Evolutionary conservation across 2,888 invertebrate species (phyloP), one percentile per base, ranked within the genome.

Genomic region (Cosmopolites sordidus): DNA sequence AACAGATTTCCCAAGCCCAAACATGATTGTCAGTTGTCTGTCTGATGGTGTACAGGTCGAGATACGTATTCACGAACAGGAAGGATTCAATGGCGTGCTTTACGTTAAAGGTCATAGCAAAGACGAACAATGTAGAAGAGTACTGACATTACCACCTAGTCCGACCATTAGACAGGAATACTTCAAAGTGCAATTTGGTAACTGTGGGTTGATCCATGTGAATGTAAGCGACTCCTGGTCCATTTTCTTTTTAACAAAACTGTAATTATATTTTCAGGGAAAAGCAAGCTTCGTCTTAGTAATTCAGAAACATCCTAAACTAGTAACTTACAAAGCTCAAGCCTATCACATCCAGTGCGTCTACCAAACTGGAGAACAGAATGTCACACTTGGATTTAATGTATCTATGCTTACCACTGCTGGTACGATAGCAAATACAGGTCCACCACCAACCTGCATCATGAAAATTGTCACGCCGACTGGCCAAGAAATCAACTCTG

Each of bases 291-390:
- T 94, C 71, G 90, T 95, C 1, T 78, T 97, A 39, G 93, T 97
- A 16, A 91, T 97, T 69, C 96, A 97, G 72, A 92, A 93, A 75
- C 96, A 97, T 83, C 93, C 94, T 0, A 92, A 92, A 77, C 79
- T 97, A 47, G 88, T 96, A 45, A 97, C 96, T 0, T 91, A 90
- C 71, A 90, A 91, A 68, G 93, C 96, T 3, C 92, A 94, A 73
- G 95, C 96, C 1, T 97, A 95, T 77, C 92, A 95, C 74, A 92
- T 97, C 60, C 92, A 92, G 72, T 96, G 96, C 72, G 87, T 93
- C 50, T 96, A 96, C 72, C 91, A 93, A 73, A 93, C 92, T 0
- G 93, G 92, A 56, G 92, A 92, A 72, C 91, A 92, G 73, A 92
- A 91, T 63, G 91, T 95, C 1, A 92, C 91, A 0, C 78, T 93